Evolutionary conservation across 2,797 vertebrate species (phyloP).

Genomic region (Naso thynnoides): DNA sequence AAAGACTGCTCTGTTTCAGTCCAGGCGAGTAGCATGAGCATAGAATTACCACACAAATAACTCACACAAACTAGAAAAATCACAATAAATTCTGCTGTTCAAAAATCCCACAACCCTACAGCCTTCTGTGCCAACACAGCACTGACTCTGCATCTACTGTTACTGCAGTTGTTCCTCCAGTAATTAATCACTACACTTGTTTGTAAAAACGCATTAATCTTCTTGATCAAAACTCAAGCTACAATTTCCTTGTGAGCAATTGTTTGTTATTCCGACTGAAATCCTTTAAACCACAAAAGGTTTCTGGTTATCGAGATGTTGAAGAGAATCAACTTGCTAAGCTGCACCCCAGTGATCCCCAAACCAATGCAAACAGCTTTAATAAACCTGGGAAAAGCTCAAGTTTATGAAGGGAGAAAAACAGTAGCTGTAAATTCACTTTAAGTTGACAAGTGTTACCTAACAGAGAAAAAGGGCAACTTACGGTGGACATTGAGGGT

Average conservation of each 20-base stretch:
- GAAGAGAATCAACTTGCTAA: constrained; percentile 26
- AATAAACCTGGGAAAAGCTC: constrained; percentile 25
- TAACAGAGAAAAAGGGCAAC: constrained; percentile 10
- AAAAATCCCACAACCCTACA: not conserved
- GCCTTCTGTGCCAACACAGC: not conserved
- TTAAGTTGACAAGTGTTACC: not conserved
- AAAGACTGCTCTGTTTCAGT: not conserved
- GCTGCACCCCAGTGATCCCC: not conserved
- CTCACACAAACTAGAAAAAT: constrained; percentile 20
- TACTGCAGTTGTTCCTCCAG: constrained; percentile 23
- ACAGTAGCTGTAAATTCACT: constrained; percentile 16
- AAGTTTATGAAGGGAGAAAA: constrained; percentile 13
- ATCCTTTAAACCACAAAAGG: constrained; percentile 20
- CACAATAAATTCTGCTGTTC: not conserved
- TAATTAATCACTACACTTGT: constrained; percentile 13
- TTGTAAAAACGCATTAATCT: constrained; percentile 44
- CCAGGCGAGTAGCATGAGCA: not conserved
- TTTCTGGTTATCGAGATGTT: constrained; percentile 27
- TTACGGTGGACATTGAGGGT: constrained; percentile 94
- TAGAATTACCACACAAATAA: constrained; percentile 28
- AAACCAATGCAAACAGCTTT: constrained; percentile 24
- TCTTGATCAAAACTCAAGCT: constrained; percentile 42
- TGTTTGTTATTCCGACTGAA: constrained; percentile 9
- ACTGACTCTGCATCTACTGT: constrained; percentile 7
- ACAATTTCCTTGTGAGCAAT: constrained; percentile 23